Evolutionary conservation across 2,888 invertebrate genomes (phyloP), one percentile per base, ranked within the genome.

Genomic region (Clostera curtula): DNA sequence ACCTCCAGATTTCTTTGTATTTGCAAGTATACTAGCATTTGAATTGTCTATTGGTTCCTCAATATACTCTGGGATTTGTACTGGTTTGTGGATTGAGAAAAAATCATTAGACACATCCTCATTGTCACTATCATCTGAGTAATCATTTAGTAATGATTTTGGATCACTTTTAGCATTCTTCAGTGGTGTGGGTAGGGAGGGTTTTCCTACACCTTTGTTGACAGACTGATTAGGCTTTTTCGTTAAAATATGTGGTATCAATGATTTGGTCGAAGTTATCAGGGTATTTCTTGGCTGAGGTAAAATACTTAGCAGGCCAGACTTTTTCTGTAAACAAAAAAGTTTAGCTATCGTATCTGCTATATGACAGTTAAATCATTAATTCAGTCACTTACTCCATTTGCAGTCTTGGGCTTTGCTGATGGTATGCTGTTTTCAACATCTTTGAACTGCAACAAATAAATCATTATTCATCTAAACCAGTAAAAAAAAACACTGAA

Each of bases 291-390:
- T 89, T 7, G 93, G 93, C 43, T 88, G 86, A 5, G 93, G 93
- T 19, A 93, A 64, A 20, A 93, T 71, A 30, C 88, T 86, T 22
- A 93, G 84, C 5, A 93, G 68, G 5, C 90, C 88, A 8, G 88
- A 87, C 37, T 86, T 87, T 75, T 86, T 88, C 89, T 90, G 59
- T 34, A 63, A 66, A 39, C 12, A 29, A 31, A 24, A 15, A 12
- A 23, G 20, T 12, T 25, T n/a, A n/a, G n/a, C n/a, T n/a, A n/a
- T n/a, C n/a, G n/a, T n/a, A n/a, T n/a, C n/a, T n/a, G n/a, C n/a
- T n/a, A n/a, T n/a, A n/a, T n/a, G n/a, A n/a, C n/a, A n/a, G n/a
- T n/a, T n/a, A n/a, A n/a, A 12, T n/a, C 5, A 20, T 9, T 15
- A 17, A 10, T 24, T 6, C 24, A 4, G 4, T 14, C 25, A 65